Percentiles rank a stretch among this genome's conserved stretches.
Evolutionary conservation across 1,140 invertebrate species (phyloP).

Genomic region (Saccostrea glomerata): DNA sequence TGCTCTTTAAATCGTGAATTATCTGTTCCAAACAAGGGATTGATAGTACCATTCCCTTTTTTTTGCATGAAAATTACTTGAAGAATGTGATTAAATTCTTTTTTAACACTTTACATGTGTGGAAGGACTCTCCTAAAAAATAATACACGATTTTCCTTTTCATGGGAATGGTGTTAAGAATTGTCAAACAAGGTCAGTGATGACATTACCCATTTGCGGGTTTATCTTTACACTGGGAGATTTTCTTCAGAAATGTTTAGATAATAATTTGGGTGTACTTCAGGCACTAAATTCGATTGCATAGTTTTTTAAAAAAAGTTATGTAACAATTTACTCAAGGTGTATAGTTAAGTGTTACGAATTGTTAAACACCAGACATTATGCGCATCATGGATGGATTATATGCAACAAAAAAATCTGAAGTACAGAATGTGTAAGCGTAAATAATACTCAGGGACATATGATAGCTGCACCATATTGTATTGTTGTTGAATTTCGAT

Average conservation of each 20-base stretch:
- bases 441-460: neutral
- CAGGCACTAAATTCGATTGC: neutral
- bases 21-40: neutral
- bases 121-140: neutral
- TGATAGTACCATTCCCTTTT: neutral
- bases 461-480: neutral
- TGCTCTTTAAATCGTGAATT: neutral
- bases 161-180: conserved; percentile 17
- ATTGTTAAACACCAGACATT: neutral
- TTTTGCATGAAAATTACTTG: neutral
- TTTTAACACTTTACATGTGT: neutral
- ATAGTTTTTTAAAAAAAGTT: neutral
- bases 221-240: neutral
- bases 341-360: neutral
- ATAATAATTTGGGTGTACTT: neutral
- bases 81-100: neutral
- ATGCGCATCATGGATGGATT: neutral
- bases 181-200: neutral
- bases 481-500: neutral
- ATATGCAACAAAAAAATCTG: neutral
- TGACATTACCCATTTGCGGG: conserved; percentile 2
- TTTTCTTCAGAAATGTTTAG: neutral
- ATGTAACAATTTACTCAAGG: neutral
- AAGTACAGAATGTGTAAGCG: neutral
- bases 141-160: neutral